Conservation (phyloP, 2,113 vertebrate species). For the Lathamus discolor region DNA sequence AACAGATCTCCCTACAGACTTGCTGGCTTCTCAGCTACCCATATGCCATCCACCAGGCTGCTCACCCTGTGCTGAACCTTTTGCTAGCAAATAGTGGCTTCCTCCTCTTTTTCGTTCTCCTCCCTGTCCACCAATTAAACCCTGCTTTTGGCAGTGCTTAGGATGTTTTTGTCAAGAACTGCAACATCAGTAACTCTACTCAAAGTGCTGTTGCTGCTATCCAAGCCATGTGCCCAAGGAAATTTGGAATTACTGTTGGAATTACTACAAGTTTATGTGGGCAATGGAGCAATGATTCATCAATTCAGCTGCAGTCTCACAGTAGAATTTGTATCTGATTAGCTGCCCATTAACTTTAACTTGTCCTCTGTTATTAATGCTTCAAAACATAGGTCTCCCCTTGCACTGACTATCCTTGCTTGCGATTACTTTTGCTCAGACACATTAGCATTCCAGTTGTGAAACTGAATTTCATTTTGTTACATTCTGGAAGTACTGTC, state of each 20-base stretch:
- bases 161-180: background rate
- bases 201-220: background rate
- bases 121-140: background rate
- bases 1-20: background rate
- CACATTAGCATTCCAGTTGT: background rate
- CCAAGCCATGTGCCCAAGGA: background rate
- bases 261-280: background rate
- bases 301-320: background rate
- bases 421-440: background rate
- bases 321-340: background rate
- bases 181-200: background rate
- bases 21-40: background rate
- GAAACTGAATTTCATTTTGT: background rate
- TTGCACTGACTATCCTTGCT: background rate
- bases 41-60: fast-evolving
- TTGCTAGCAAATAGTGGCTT: background rate
- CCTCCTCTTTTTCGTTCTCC: background rate
- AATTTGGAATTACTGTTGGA: background rate
- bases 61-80: background rate
- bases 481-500: background rate
- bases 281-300: background rate
- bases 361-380: background rate
- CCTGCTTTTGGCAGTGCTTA: background rate
- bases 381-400: background rate
- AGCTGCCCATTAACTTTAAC: background rate